Evolutionary conservation across 2,888 invertebrate species (phyloP).

Genomic region (Athalia circularis): DNA sequence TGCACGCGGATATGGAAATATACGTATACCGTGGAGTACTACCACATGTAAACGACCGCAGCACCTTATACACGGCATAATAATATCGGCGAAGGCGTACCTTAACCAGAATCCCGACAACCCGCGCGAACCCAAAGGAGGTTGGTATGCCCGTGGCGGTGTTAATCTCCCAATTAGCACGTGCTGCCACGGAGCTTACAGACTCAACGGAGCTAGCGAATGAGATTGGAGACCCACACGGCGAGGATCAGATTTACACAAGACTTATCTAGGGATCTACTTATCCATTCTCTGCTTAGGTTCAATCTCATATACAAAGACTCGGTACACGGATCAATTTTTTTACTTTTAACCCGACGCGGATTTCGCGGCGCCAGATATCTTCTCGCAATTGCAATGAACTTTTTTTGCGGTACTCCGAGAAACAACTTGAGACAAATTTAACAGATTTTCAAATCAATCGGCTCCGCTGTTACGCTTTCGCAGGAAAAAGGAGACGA

Average conservation of each 20-base stretch:
- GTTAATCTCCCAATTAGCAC: conserved; percentile 49
- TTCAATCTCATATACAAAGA: conserved; percentile 8
- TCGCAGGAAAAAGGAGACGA: too few relatives aligned
- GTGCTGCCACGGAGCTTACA: conserved; percentile 47
- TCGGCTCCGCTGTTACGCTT: too few relatives aligned
- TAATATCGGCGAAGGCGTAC: conserved; percentile 2
- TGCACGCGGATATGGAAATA: not conserved
- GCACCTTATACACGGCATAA: not conserved
- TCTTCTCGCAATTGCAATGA: too few relatives aligned
- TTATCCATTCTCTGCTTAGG: conserved; percentile 19
- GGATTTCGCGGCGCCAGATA: too few relatives aligned
- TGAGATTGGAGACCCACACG: conserved; percentile 51
- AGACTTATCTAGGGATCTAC: conserved; percentile 42
- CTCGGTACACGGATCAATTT: too few relatives aligned
- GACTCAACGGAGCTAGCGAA: conserved; percentile 40
- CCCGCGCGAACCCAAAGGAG: conserved; percentile 17
- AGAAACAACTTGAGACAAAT: too few relatives aligned
- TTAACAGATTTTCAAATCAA: too few relatives aligned
- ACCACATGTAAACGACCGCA: not conserved
- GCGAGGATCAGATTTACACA: conserved; percentile 23
- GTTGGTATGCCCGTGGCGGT: conserved; percentile 38
- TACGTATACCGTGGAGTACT: not conserved
- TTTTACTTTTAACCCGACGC: too few relatives aligned
- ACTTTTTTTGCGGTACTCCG: too few relatives aligned
- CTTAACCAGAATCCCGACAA: conserved; percentile 5